Base-by-base conservation (phyloP, 1,140 invertebrate species). In the Drosophila carrolli region DNA sequence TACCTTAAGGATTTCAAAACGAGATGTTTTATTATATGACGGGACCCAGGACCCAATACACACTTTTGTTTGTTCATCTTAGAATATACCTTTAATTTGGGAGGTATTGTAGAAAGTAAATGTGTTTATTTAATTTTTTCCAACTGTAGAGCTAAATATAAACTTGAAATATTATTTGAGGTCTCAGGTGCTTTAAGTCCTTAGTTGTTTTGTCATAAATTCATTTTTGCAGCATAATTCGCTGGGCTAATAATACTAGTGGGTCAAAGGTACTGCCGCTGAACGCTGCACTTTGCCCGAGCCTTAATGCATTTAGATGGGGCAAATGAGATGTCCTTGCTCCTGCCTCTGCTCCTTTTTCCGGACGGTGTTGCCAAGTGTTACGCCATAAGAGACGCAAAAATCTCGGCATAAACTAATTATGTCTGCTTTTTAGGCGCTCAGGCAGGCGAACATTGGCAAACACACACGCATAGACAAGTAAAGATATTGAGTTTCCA, bases 391-490 rank as follows among this genome's bases (percentile, higher is more conserved):
- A 62, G 76, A 76, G 73, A 63, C 62, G 75, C 53, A 58, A 75
- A 85, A 85, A 85, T 88, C 78, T 78, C 65, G 50, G 61, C 70
- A 57, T 86, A 88, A 85, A 82, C 83, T 82, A 85, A 85, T 85
- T 86, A 85, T 81, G 75, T 82, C 78, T 78, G 75, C 81, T 75
- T 85, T 85, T 86, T 85, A 81, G 81, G 68, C 63, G 78, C 81
- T 84, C 74, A 84, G 62, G 77, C 72, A 84, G 81, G 58, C 76
- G 68, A 67, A 47, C 68, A 75, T 14, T 50, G 7, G 27, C 27
- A 53, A 43, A 48, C 74, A 23, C 44, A 19, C 40, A 23, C 38
- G 29, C 41, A 48, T 40, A 32, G 16, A 9, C 16, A 19, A 44
- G 43, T 41, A 27, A 57, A 77, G 77, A 84, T 84, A 84, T 85